Evolutionary conservation across 2,888 invertebrate genomes (phyloP), one percentile per base, ranked within the genome.

Genomic region (Nineta flava): DNA sequence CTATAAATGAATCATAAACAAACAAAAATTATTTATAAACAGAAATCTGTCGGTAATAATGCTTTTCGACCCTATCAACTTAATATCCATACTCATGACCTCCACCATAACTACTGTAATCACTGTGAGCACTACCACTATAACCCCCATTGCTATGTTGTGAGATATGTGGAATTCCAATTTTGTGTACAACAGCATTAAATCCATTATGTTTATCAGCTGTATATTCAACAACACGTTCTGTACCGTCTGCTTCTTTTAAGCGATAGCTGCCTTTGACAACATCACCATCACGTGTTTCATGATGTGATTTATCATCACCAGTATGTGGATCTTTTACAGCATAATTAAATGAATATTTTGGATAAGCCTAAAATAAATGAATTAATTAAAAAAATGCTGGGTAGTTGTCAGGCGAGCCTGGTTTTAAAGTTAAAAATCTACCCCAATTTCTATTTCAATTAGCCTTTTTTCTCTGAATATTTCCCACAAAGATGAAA

Each of bases 221-320:
- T 53, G 73, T 72, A 64, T 75, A 75, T 61, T 75, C 74, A 26
- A 76, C 74, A 34, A 77, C 65, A 55, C 76, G 68, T 59, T 76
- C 74, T 1, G 75, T 75, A 13, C 75, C 75, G 60, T 75, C 75
- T 0, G 73, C 73, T 56, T 75, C 74, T 4, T 74, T 61, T 9
- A 77, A 62, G 1, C 73, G 72, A 66, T 77, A 77, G 42, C 70
- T 67, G 9, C 77, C 77, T 64, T 77, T 77, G 35, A 77, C 77
- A 58, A 72, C 70, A 61, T 77, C 77, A 1, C 77, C 77, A 52
- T 77, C 75, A 40, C 77, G 69, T 57, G 76, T 75, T 65, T 77
- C 77, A 68, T 73, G 72, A 54, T 75, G 75, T 50, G 75, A 73
- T 57, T 75, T 75, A 50, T 74, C 66, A 57, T 75, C 75, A 1